Evolutionary conservation across 2,113 vertebrate genomes (phyloP).

Genomic region (Hippocampus barbouri): DNA sequence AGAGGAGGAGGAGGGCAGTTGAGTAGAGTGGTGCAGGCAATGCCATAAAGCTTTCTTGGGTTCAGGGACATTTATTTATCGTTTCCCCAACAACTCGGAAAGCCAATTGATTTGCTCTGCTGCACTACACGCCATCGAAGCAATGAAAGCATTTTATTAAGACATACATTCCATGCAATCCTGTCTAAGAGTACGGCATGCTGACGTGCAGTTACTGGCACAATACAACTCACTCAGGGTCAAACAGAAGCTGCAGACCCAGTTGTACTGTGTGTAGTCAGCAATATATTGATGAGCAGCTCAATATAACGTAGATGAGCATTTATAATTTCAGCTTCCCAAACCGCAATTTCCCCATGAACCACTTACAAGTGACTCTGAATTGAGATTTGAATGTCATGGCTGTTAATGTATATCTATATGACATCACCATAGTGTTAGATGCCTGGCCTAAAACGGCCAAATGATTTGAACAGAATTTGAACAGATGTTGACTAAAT

Average conservation of each 20-base stretch:
- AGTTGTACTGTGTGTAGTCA: neutral
- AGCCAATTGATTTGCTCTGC: neutral
- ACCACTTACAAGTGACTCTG: neutral
- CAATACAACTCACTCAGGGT: neutral
- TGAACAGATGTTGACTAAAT: neutral
- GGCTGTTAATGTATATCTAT: neutral
- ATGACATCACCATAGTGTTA: neutral
- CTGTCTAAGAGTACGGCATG: neutral
- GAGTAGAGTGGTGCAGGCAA: neutral
- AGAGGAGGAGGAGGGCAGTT: no score
- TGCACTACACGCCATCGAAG: neutral
- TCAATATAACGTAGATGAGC: neutral
- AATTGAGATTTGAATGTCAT: neutral
- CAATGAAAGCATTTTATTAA: neutral
- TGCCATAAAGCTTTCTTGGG: neutral
- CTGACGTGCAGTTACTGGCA: neutral
- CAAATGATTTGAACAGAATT: neutral
- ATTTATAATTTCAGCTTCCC: neutral
- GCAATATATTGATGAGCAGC: conserved; percentile 8
- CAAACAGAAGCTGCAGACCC: conserved; percentile 1
- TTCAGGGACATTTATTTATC: neutral
- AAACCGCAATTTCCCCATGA: neutral
- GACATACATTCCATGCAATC: neutral
- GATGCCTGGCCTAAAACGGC: neutral
- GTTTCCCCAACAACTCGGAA: neutral